Evolutionary conservation across 2,797 vertebrate species (phyloP).

Genomic region (Hybognathus amarus): DNA sequence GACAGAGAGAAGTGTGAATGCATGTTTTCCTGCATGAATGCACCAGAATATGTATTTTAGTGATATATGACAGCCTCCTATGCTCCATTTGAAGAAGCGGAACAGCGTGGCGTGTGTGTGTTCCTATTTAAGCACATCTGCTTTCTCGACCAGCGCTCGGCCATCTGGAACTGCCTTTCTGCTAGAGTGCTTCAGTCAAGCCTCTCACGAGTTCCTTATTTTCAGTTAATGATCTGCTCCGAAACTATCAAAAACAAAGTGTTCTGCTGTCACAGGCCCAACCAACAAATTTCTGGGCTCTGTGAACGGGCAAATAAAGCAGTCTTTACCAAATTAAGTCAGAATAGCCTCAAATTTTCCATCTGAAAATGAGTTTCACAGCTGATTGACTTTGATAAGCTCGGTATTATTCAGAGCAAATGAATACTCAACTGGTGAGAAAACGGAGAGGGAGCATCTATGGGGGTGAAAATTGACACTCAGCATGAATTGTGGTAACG

Average conservation of each 20-base stretch:
- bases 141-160: constrained; percentile 58
- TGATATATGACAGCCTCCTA: constrained; percentile 48
- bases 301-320: constrained; percentile 52
- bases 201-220: constrained; percentile 63
- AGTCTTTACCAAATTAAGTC: constrained; percentile 58
- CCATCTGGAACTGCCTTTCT: constrained; percentile 63
- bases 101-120: constrained; percentile 50
- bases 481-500: constrained; percentile 44
- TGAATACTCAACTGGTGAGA: constrained; percentile 39
- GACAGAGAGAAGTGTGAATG: constrained; percentile 26
- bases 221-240: constrained; percentile 62
- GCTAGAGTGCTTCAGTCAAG: constrained; percentile 59
- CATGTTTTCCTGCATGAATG: constrained; percentile 39
- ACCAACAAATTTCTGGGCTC: constrained; percentile 49
- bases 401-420: constrained; percentile 57
- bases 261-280: constrained; percentile 54
- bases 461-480: constrained; percentile 41
- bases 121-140: constrained; percentile 62
- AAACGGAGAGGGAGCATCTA: constrained; percentile 35
- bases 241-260: constrained; percentile 64
- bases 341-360: constrained; percentile 60
- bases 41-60: constrained; percentile 45
- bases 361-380: constrained; percentile 59
- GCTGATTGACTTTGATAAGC: constrained; percentile 62
- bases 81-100: constrained; percentile 58